Conservation (phyloP, 2,888 invertebrate species). For the Tipula helvola region DNA sequence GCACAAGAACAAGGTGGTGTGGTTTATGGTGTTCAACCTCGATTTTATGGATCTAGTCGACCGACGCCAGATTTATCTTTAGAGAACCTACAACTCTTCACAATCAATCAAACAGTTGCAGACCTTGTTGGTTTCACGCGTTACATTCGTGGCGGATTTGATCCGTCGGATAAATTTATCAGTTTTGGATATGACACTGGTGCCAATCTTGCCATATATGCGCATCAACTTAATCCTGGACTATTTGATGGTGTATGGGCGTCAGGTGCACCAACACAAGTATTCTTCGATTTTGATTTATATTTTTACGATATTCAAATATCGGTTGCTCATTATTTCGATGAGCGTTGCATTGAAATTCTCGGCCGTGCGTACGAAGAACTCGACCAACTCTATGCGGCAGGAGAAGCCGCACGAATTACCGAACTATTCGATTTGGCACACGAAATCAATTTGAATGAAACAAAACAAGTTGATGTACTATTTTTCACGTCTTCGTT, state of each 20-base stretch:
- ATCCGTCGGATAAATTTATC: not conserved
- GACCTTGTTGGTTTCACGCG: not conserved
- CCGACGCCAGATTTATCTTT: not conserved
- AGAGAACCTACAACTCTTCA: not conserved
- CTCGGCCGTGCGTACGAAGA: not conserved
- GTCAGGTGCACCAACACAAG: not conserved
- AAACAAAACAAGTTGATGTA: not conserved
- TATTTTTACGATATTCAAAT: not conserved
- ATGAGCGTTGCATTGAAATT: not conserved
- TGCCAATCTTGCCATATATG: not conserved
- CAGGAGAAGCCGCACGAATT: not conserved
- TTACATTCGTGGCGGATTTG: not conserved
- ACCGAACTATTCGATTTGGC: not conserved
- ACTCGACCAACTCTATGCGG: not conserved
- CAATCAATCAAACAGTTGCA: not conserved
- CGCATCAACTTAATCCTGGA: not conserved
- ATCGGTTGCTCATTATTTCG: not conserved
- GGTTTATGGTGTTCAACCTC: not conserved
- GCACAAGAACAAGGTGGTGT: not conserved
- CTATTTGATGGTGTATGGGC: not conserved
- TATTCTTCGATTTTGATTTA: not conserved
- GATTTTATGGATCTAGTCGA: not conserved
- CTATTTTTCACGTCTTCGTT: not conserved
- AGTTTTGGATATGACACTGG: not conserved
- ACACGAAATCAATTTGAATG: not conserved